Evolutionary conservation across 2,888 invertebrate genomes (phyloP).

Genomic region (Laspeyria flexula): DNA sequence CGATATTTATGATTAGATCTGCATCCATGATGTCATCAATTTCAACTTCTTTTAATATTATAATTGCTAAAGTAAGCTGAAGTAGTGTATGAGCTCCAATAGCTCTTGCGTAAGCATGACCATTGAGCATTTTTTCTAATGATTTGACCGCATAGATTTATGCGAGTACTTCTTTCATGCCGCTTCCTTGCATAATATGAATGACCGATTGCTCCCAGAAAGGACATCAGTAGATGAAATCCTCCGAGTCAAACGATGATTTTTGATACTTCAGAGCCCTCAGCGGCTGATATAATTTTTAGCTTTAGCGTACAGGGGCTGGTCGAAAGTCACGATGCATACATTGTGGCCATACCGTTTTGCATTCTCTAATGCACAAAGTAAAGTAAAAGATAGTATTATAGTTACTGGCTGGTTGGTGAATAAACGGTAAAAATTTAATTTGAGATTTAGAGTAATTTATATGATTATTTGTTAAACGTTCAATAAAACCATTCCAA

Average conservation of each 20-base stretch:
- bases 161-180: constrained; percentile 47
- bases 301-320: constrained; percentile 52
- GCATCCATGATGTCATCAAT: no score
- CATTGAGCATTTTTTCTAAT: no score
- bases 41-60: no score
- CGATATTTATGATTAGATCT: no score
- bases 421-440: constrained; percentile 33
- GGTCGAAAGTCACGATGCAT: constrained; percentile 53
- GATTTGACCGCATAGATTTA: no score
- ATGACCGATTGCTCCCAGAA: constrained; percentile 46
- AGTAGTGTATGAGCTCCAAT: no score
- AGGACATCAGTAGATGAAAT: constrained; percentile 52
- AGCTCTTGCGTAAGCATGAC: no score
- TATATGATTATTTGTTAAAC: constrained; percentile 6
- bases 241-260: constrained; percentile 46
- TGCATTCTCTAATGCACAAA: constrained; percentile 29
- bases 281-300: constrained; percentile 47
- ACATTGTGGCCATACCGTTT: constrained; percentile 42
- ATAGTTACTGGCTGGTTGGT: constrained; percentile 36
- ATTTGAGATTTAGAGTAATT: constrained; percentile 28
- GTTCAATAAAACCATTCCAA: constrained; percentile 50
- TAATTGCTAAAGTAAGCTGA: no score
- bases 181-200: constrained; percentile 51
- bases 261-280: constrained; percentile 22
- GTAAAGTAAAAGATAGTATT: constrained; percentile 32